These are phyloP conservation scores for Phengaris alcon DNA, from an alignment of 2,888 invertebrate species.

Conservation along the genomic window DNA sequence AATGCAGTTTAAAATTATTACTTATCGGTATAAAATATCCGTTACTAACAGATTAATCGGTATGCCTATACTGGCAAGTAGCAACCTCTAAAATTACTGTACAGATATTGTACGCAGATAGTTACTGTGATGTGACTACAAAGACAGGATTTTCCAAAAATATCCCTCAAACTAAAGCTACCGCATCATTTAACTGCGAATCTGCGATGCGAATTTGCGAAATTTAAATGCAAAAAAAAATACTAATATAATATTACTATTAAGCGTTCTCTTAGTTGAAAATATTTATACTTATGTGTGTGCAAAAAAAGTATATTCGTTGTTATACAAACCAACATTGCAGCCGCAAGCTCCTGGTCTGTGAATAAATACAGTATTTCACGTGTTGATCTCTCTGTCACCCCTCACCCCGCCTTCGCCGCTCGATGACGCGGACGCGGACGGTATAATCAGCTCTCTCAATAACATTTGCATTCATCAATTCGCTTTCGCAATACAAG, in stretches of 20 bases:
- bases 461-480: slow-evolving; percentile 1
- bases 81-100: not conserved
- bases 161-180: no score
- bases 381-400: slow-evolving; percentile 18
- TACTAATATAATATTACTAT: no score
- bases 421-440: not conserved
- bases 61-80: not conserved
- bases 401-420: not conserved
- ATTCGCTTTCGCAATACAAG: slow-evolving; percentile 12
- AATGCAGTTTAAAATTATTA: not conserved
- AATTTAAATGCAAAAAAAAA: no score
- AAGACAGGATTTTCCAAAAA: no score
- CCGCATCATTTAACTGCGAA: no score
- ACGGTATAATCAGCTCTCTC: slow-evolving; percentile 15
- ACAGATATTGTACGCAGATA: not conserved
- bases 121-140: not conserved
- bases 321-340: no score
- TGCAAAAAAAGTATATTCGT: no score
- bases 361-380: slow-evolving; percentile 6
- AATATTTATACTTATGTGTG: no score
- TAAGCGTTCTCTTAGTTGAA: no score
- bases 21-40: not conserved
- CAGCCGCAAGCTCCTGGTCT: not conserved
- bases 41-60: not conserved
- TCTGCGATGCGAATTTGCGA: no score